Conservation (phyloP, 1,140 invertebrate genomes). For the Drosophila azteca region DNA sequence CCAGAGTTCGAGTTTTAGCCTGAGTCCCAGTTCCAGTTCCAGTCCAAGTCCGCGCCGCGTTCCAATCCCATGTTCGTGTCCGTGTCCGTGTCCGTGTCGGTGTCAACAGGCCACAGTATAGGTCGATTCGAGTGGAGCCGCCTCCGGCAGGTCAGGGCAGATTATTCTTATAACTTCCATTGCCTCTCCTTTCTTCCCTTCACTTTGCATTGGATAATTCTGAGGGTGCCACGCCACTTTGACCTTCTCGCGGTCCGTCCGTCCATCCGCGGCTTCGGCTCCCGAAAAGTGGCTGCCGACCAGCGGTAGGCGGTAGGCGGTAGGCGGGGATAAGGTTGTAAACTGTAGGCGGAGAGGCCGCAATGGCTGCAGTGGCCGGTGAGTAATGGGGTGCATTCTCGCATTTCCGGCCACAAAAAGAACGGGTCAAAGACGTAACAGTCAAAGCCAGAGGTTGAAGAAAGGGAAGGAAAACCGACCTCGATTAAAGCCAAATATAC, state of each 20-base stretch:
- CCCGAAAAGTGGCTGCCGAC: background rate
- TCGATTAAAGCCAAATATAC: no score
- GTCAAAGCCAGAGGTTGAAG: background rate
- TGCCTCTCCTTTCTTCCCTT: background rate
- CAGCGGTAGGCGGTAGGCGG: no score
- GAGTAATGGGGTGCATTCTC: conserved; percentile 41
- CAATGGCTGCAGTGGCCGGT: background rate
- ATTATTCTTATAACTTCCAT: conserved; percentile 44
- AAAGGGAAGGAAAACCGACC: background rate
- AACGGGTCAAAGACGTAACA: conserved; percentile 1
- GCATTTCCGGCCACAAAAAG: conserved; percentile 55
- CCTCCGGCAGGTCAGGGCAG: conserved; percentile 45
- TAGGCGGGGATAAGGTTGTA: conserved; percentile 2
- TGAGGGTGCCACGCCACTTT: conserved; percentile 28
- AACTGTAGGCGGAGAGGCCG: background rate
- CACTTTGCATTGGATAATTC: conserved; percentile 6
- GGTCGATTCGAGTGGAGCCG: conserved; percentile 21
- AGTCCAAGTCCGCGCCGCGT: background rate
- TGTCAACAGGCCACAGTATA: conserved; percentile 19
- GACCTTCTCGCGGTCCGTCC: conserved; percentile 36
- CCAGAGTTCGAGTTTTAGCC: conserved; percentile 4
- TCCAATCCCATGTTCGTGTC: background rate
- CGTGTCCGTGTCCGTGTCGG: background rate
- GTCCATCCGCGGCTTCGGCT: background rate
- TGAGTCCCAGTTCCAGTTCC: background rate